A percentile compares a stretch with the other conserved stretches of the same genome.
Evolutionary conservation across 2,113 vertebrate species (phyloP).

Genomic region (Atractosteus spatula): DNA sequence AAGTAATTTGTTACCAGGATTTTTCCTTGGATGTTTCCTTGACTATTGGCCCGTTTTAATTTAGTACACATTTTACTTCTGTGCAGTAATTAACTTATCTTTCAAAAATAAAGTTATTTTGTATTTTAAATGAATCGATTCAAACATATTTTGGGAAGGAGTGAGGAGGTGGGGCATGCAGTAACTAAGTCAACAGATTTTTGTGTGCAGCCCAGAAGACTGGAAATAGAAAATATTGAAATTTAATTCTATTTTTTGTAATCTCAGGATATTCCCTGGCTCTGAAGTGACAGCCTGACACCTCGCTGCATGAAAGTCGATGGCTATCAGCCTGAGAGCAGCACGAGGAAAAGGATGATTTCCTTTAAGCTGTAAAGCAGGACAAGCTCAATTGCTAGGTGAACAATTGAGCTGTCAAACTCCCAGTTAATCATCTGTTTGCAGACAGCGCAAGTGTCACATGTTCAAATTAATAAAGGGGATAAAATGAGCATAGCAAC

Average conservation of each 20-base stretch:
- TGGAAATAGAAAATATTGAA: no score
- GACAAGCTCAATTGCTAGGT: constrained; percentile 18
- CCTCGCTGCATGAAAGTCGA: constrained; percentile 11
- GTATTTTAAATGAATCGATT: neutral
- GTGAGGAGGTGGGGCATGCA: neutral
- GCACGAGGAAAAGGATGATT: constrained; percentile 13
- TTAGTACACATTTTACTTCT: neutral
- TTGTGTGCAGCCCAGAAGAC: neutral
- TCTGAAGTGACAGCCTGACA: constrained; percentile 21
- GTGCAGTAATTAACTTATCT: neutral
- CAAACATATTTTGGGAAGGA: constrained; percentile 7
- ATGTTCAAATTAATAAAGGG: constrained; percentile 23
- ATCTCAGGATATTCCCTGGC: constrained; percentile 8
- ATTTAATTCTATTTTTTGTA: neutral
- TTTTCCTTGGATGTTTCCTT: no score
- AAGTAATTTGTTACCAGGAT: no score
- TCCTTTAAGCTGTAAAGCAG: constrained; percentile 18
- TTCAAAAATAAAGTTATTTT: neutral
- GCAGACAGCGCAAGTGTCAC: constrained; percentile 15
- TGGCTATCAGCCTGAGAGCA: constrained; percentile 1
- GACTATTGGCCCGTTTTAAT: no score
- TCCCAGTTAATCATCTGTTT: constrained; percentile 30
- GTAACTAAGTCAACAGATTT: constrained; percentile 1
- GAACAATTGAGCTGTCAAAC: constrained; percentile 24
- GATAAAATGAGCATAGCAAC: constrained; percentile 9